Evolutionary conservation across 2,888 invertebrate species (phyloP).

Genomic region (Erpobdella octoculata): DNA sequence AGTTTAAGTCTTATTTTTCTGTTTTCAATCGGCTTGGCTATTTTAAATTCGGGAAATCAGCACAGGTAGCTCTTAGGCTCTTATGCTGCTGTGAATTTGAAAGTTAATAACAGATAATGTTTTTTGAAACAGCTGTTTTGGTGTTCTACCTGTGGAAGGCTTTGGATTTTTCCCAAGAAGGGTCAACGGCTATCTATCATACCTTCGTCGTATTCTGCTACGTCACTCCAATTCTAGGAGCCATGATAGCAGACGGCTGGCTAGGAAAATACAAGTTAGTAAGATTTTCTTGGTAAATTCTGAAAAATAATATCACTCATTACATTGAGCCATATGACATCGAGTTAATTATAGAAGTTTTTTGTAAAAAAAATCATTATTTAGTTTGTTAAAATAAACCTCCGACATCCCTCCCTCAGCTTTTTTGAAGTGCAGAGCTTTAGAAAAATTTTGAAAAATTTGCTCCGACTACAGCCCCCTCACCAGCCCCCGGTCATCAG

Average conservation of each 20-base stretch:
- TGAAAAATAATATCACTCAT: constrained; percentile 51
- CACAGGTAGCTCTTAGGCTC: too few relatives aligned
- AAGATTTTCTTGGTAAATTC: constrained; percentile 74
- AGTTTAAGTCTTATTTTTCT: not conserved
- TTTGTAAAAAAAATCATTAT: not conserved
- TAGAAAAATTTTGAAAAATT: too few relatives aligned
- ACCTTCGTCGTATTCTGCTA: constrained; percentile 79
- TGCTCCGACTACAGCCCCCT: too few relatives aligned
- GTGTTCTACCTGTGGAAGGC: constrained; percentile 76
- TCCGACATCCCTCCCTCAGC: too few relatives aligned
- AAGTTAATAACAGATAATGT: too few relatives aligned
- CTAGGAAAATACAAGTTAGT: constrained; percentile 73
- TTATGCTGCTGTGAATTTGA: too few relatives aligned
- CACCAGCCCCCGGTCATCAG: too few relatives aligned
- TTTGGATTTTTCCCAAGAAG: constrained; percentile 65
- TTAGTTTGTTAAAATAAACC: too few relatives aligned
- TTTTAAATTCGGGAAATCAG: too few relatives aligned
- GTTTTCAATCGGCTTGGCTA: too few relatives aligned
- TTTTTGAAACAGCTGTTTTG: constrained; percentile 73
- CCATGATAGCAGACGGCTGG: constrained; percentile 83
- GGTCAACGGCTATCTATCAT: constrained; percentile 79
- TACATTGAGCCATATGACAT: not conserved
- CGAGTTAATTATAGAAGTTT: not conserved
- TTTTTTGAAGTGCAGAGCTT: too few relatives aligned
- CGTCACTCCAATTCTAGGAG: constrained; percentile 79